phyloP scores from a whole-genome alignment of 2,113 vertebrate genomes.

The cat (Felis catus) region DNA sequence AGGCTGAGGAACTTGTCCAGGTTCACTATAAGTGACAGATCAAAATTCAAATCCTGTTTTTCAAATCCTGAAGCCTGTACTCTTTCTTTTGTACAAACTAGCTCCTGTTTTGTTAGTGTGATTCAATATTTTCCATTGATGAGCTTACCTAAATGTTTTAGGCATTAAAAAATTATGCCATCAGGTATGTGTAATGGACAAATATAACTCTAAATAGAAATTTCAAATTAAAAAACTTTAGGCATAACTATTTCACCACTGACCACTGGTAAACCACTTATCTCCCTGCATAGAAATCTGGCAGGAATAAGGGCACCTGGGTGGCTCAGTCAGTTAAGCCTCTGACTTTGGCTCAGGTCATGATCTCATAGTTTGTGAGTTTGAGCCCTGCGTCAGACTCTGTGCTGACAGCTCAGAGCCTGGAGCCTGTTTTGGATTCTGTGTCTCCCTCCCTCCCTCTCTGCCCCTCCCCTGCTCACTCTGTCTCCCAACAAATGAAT shows the following conservation, averaged over 20 bases:
- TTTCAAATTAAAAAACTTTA: neutral
- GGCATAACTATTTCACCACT: neutral
- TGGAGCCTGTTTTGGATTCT: too few species aligned
- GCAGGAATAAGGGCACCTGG: neutral
- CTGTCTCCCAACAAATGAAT: too few species aligned
- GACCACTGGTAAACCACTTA: neutral
- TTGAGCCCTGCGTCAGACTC: too few species aligned
- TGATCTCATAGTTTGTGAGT: too few species aligned
- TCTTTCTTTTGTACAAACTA: neutral
- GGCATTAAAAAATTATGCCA: neutral
- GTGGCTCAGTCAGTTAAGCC: too few species aligned
- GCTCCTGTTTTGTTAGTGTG: constrained; percentile 14
- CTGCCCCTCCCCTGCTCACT: too few species aligned
- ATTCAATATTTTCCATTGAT: neutral
- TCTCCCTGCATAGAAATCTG: neutral
- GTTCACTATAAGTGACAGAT: neutral
- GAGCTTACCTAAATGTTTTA: neutral
- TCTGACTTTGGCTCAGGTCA: too few species aligned
- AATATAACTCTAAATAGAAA: neutral
- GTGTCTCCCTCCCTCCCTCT: too few species aligned
- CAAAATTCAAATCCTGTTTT: constrained; percentile 19
- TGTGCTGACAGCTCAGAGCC: too few species aligned
- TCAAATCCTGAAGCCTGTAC: neutral
- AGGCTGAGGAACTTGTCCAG: neutral
- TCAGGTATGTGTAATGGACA: neutral